Evolutionary conservation across 1,140 invertebrate genomes (phyloP).

Genomic region (Chymomyza costata): DNA sequence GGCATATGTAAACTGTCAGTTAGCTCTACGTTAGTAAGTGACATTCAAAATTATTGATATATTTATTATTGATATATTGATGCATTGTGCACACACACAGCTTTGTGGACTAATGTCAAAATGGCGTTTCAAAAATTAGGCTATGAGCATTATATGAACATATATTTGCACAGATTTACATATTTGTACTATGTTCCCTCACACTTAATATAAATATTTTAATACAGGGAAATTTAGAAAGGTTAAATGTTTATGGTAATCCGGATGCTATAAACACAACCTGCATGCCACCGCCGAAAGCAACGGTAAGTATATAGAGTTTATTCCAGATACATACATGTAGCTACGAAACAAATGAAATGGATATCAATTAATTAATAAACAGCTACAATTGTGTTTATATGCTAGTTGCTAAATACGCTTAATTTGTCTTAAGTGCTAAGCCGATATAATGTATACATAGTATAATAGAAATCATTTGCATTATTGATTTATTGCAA

Average conservation of each 20-base stretch:
- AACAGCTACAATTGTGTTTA: too few relatives aligned
- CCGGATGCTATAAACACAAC: slow-evolving; percentile 53
- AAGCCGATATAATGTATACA: too few relatives aligned
- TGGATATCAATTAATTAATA: slow-evolving; percentile 50
- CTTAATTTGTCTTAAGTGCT: too few relatives aligned
- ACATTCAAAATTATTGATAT: slow-evolving; percentile 60
- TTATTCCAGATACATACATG: too few relatives aligned
- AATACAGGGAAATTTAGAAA: slow-evolving; percentile 65
- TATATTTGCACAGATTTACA: slow-evolving; percentile 17
- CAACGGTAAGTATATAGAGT: slow-evolving; percentile 68
- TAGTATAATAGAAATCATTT: too few relatives aligned
- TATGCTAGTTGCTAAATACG: too few relatives aligned
- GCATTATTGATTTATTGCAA: too few relatives aligned
- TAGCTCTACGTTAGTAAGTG: too few relatives aligned
- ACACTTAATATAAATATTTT: slow-evolving; percentile 38
- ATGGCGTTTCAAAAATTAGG: slow-evolving; percentile 57
- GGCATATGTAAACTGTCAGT: too few relatives aligned
- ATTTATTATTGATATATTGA: slow-evolving; percentile 54
- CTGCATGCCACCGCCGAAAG: slow-evolving; percentile 52
- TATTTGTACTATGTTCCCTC: too few relatives aligned
- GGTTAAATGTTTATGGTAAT: slow-evolving; percentile 65
- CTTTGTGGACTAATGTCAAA: slow-evolving; percentile 10
- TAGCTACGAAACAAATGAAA: too few relatives aligned
- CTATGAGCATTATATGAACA: slow-evolving; percentile 21
- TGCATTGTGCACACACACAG: slow-evolving; percentile 10